These are phyloP conservation scores for Tethea ocularis DNA, from an alignment of 2,888 invertebrate species.

Conservation along the genomic window DNA sequence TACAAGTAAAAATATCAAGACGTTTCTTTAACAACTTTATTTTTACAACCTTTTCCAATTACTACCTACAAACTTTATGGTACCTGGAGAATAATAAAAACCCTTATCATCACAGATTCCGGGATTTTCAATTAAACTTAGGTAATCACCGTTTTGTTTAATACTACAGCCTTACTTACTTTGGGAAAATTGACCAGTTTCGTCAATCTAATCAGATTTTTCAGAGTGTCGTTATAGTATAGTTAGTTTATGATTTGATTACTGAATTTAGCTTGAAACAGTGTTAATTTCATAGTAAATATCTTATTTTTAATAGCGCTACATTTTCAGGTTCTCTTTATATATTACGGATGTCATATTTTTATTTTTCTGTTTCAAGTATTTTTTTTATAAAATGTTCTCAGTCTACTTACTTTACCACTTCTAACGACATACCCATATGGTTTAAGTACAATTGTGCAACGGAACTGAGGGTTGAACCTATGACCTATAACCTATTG, in stretches of 20 bases:
- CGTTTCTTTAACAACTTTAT: slow-evolving; percentile 23
- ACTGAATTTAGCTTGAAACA: slow-evolving; percentile 20
- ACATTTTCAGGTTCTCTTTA: background rate
- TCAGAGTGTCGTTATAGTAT: slow-evolving; percentile 46
- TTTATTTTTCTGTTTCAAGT: too few relatives aligned
- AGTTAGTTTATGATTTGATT: slow-evolving; percentile 36
- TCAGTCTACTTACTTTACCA: background rate
- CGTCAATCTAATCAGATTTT: slow-evolving; percentile 50
- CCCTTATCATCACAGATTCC: slow-evolving; percentile 58
- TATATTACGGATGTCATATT: background rate
- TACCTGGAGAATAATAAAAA: slow-evolving; percentile 59
- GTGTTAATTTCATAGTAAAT: background rate
- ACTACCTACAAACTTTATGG: slow-evolving; percentile 49
- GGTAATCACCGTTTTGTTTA: slow-evolving; percentile 58
- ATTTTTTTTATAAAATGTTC: too few relatives aligned
- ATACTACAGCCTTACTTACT: slow-evolving; percentile 48
- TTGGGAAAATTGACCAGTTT: slow-evolving; percentile 48
- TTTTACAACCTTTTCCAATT: slow-evolving; percentile 51
- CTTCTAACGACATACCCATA: background rate
- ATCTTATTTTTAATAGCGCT: too few relatives aligned
- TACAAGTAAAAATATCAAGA: slow-evolving; percentile 16
- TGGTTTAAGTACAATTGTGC: background rate
- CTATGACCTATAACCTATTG: background rate
- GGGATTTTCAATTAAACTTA: slow-evolving; percentile 65
- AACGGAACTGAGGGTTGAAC: background rate